Conservation (phyloP, 2,113 vertebrate species). For the Willisornis vidua region DNA sequence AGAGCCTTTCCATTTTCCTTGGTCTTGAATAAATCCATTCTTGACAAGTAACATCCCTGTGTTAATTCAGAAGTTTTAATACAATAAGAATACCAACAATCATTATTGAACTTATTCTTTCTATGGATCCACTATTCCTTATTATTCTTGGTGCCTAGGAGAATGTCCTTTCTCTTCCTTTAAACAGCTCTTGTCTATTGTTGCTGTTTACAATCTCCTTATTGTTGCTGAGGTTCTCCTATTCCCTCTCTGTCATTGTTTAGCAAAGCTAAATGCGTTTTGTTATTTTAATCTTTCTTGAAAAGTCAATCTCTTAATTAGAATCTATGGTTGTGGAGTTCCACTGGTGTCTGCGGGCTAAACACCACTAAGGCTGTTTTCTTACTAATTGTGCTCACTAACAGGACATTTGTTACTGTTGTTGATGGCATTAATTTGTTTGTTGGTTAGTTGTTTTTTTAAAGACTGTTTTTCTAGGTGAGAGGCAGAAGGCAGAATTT, state of each 20-base stretch:
- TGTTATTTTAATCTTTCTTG: slow-evolving; percentile 59
- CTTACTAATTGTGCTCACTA: slow-evolving; percentile 35
- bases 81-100: background rate
- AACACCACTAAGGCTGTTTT: slow-evolving; percentile 25
- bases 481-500: slow-evolving; percentile 1
- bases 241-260: background rate
- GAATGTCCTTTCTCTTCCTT: slow-evolving; percentile 17
- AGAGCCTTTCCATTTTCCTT: background rate
- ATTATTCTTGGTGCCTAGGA: background rate
- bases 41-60: background rate
- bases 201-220: slow-evolving; percentile 29
- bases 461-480: background rate
- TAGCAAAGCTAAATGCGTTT: slow-evolving; percentile 49
- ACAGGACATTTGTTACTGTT: slow-evolving; percentile 34
- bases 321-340: slow-evolving; percentile 42
- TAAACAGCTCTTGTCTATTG: slow-evolving; percentile 21
- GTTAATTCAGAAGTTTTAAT: background rate
- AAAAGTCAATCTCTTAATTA: slow-evolving; percentile 70
- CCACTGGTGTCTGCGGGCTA: slow-evolving; percentile 29
- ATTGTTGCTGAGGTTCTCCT: slow-evolving; percentile 19
- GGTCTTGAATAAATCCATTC: background rate
- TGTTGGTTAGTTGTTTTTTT: background rate
- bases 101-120: background rate
- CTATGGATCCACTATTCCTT: background rate
- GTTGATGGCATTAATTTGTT: slow-evolving; percentile 10